Conservation (phyloP, 1,140 invertebrate genomes). For the Sinella curviseta region DNA sequence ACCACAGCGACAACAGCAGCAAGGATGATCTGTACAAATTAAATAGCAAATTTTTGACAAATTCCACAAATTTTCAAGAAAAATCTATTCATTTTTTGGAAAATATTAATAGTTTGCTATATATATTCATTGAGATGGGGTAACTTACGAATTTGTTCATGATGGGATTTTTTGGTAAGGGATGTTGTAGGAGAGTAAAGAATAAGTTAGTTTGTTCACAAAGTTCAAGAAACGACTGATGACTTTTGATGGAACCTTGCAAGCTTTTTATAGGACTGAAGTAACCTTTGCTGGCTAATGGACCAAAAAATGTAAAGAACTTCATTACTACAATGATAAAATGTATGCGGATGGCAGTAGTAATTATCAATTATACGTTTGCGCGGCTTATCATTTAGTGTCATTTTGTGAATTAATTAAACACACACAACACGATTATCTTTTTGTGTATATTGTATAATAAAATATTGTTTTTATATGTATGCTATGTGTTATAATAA, state of each 20-base stretch:
- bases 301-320: background rate
- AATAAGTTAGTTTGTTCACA: background rate
- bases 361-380: constrained; percentile 6
- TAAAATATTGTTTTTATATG: no score
- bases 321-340: background rate
- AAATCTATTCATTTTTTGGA: background rate
- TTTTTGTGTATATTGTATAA: background rate
- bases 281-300: background rate
- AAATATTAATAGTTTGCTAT: no score
- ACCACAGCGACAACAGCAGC: constrained; percentile 27
- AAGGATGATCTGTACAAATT: constrained; percentile 32
- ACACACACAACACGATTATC: background rate
- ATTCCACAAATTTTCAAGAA: background rate
- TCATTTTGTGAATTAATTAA: constrained; percentile 25
- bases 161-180: background rate
- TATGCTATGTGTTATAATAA: background rate
- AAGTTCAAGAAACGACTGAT: constrained; percentile 18
- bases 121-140: no score
- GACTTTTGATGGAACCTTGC: constrained; percentile 17
- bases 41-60: background rate
- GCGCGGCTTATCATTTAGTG: constrained; percentile 1
- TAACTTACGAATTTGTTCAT: constrained; percentile 21
- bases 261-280: constrained; percentile 1
- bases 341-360: background rate
- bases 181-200: background rate